A percentile compares a stretch with the other conserved stretches of the same genome.
Evolutionary conservation across 2,888 invertebrate genomes (phyloP).

Genomic region (Notodonta ziczac): DNA sequence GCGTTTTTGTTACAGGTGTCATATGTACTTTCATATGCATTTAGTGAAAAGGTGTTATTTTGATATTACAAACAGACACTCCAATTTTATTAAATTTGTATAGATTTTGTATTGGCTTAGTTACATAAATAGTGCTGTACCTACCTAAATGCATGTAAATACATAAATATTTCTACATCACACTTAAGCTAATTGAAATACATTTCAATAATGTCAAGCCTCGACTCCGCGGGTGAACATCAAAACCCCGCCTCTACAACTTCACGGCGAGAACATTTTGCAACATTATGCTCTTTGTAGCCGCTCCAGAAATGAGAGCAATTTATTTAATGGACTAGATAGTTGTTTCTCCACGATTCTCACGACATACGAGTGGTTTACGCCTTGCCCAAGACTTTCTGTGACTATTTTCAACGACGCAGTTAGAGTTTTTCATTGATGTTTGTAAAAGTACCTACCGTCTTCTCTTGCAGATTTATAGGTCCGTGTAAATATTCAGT

Average conservation of each 20-base stretch:
- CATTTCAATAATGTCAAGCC: background rate
- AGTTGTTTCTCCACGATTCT: slow-evolving; percentile 53
- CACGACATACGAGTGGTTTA: slow-evolving; percentile 41
- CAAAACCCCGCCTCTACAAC: slow-evolving; percentile 33
- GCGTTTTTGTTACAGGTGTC: too few species aligned
- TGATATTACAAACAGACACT: too few species aligned
- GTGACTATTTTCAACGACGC: slow-evolving; percentile 26
- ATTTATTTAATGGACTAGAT: slow-evolving; percentile 73
- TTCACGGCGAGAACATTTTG: slow-evolving; percentile 52
- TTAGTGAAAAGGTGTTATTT: too few species aligned
- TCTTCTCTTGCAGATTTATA: slow-evolving; percentile 1
- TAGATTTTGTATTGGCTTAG: too few species aligned
- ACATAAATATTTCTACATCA: too few species aligned
- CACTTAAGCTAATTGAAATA: too few species aligned
- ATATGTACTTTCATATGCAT: too few species aligned
- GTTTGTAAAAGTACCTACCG: slow-evolving; percentile 10
- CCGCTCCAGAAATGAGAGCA: slow-evolving; percentile 61
- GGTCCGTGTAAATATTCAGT: slow-evolving; percentile 5
- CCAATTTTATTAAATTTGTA: too few species aligned
- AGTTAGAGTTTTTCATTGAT: slow-evolving; percentile 27
- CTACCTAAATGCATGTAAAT: too few species aligned
- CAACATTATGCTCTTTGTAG: slow-evolving; percentile 53
- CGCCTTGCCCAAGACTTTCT: slow-evolving; percentile 30
- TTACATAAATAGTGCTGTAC: too few species aligned
- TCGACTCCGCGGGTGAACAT: background rate